phyloP scores from a whole-genome alignment of 1,140 invertebrate genomes.

The Trichomalopsis sarcophagae region DNA sequence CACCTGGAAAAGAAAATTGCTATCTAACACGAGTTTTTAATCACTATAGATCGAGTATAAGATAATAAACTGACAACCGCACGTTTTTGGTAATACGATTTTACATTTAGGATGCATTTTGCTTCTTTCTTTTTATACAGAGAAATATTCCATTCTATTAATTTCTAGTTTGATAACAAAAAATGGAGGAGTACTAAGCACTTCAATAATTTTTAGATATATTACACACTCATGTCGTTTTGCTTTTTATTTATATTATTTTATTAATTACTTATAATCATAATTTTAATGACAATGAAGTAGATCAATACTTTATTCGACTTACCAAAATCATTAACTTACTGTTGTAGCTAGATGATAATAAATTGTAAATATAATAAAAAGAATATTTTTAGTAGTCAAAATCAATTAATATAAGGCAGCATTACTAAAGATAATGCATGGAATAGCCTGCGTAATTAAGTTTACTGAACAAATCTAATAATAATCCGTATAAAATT shows the following conservation, averaged over 20 bases:
- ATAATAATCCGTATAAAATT: conserved; percentile 36
- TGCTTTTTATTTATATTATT: conserved; percentile 26
- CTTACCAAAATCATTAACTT: conserved; percentile 38
- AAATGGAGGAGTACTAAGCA: background rate
- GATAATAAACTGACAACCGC: conserved; percentile 16
- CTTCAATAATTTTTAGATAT: conserved; percentile 20
- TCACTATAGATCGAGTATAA: background rate
- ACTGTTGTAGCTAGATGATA: conserved; percentile 14
- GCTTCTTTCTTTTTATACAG: conserved; percentile 21
- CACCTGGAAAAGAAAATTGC: background rate
- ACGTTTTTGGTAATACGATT: conserved; percentile 30
- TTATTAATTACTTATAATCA: conserved; percentile 25
- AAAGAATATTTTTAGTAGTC: conserved; percentile 47
- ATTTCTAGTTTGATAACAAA: conserved; percentile 24
- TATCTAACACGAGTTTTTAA: conserved; percentile 3
- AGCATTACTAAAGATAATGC: conserved; percentile 42
- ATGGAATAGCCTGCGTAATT: conserved; percentile 37
- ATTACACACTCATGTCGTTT: background rate
- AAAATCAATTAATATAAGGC: conserved; percentile 35
- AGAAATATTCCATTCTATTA: conserved; percentile 42
- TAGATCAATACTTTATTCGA: conserved; percentile 18
- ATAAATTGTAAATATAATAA: conserved; percentile 49
- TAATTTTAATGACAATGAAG: conserved; percentile 20
- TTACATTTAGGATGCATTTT: conserved; percentile 27
- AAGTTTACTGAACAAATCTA: conserved; percentile 43